Evolutionary conservation across 2,888 invertebrate genomes (phyloP).

Genomic region (Euphydryas editha): DNA sequence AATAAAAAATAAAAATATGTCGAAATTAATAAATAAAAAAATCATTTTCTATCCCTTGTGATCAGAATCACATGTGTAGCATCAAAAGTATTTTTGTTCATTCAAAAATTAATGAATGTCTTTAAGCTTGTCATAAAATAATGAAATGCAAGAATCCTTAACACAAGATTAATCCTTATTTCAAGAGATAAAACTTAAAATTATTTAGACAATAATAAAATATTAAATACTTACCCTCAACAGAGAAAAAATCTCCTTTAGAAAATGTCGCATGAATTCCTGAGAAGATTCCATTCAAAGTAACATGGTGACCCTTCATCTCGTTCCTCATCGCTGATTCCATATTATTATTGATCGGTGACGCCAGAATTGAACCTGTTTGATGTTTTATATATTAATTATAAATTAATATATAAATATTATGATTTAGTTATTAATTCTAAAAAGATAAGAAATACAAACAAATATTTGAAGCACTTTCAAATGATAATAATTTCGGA

Average conservation of each 20-base stretch:
- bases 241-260: constrained; percentile 50
- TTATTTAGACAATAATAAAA: not conserved
- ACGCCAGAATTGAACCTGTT: constrained; percentile 49
- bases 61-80: no score
- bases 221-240: constrained; percentile 46
- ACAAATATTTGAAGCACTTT: no score
- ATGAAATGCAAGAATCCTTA: no score
- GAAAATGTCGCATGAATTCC: constrained; percentile 52
- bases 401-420: no score
- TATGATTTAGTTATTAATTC: not conserved
- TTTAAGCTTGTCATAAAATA: no score
- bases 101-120: no score
- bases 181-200: not conserved
- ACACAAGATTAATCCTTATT: not conserved
- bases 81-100: no score
- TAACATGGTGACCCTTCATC: constrained; percentile 33
- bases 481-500: no score
- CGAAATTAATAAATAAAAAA: no score
- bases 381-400: not conserved
- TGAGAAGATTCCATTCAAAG: constrained; percentile 42
- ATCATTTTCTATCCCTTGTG: no score
- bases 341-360: constrained; percentile 41
- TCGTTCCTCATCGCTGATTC: constrained; percentile 34
- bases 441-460: no score
- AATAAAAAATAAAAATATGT: no score